These are phyloP conservation scores for Euzophera pinguis DNA, from an alignment of 2,888 invertebrate species.

Conservation along the genomic window DNA sequence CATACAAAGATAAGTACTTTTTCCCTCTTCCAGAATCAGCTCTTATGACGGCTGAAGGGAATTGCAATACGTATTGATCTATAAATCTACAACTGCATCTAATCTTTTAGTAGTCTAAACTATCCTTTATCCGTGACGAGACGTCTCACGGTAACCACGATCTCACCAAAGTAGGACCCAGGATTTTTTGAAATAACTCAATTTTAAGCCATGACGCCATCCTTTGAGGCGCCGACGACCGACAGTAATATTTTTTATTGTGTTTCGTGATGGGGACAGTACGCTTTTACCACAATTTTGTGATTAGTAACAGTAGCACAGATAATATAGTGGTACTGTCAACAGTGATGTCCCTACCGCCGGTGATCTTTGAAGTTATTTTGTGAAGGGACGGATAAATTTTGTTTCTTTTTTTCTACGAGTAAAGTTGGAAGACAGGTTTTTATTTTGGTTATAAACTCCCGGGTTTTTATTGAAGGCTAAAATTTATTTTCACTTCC, in stretches of 20 bases:
- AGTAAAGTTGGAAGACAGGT: neutral
- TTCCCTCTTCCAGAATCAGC: too few species aligned
- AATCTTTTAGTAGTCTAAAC: neutral
- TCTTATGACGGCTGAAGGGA: too few species aligned
- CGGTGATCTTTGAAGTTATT: too few species aligned
- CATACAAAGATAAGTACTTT: too few species aligned
- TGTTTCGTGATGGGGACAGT: conserved; percentile 1
- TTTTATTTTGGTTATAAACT: too few species aligned
- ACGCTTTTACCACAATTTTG: conserved; percentile 2
- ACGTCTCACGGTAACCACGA: neutral
- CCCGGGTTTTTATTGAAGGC: too few species aligned
- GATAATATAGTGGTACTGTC: conserved; percentile 1
- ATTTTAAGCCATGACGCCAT: conserved; percentile 14
- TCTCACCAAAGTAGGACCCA: conserved; percentile 7
- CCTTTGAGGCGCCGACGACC: conserved; percentile 6
- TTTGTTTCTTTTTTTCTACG: neutral
- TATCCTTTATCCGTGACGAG: neutral
- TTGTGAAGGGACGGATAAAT: neutral
- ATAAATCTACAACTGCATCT: too few species aligned
- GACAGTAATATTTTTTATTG: neutral
- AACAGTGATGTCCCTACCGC: neutral
- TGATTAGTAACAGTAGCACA: conserved; percentile 5
- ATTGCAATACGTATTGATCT: too few species aligned
- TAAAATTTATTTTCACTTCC: too few species aligned
- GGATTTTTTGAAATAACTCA: conserved; percentile 16